Conservation (phyloP, 1,140 invertebrate species). For the Schlechtendalia chinensis region DNA sequence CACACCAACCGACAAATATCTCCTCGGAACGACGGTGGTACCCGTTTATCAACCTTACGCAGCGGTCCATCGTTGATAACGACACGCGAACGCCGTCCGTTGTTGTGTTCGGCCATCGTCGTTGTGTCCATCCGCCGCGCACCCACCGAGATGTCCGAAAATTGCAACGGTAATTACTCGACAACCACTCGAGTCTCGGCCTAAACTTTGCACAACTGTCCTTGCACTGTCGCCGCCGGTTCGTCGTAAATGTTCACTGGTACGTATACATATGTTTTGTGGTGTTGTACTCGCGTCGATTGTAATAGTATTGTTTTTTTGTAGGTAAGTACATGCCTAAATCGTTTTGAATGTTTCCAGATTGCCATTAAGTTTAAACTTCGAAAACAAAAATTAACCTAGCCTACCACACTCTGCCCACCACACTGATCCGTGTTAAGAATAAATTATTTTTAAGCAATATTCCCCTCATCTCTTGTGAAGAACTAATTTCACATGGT, state of each 20-base stretch:
- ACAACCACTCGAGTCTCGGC: not conserved
- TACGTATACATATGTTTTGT: not conserved
- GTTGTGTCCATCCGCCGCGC: not conserved
- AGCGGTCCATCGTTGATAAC: not conserved
- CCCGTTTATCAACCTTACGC: too few species aligned
- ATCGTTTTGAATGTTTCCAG: not conserved
- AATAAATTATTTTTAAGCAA: too few species aligned
- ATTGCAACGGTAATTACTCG: not conserved
- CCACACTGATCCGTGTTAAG: too few species aligned
- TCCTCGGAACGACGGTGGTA: too few species aligned
- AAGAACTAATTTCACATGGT: too few species aligned
- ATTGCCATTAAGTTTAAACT: too few species aligned
- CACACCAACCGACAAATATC: not conserved
- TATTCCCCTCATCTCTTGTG: too few species aligned
- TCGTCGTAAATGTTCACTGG: slow-evolving; percentile 34
- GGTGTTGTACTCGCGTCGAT: too few species aligned
- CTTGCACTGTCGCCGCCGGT: not conserved
- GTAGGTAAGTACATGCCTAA: not conserved
- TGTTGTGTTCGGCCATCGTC: not conserved
- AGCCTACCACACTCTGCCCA: too few species aligned
- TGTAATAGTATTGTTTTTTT: not conserved
- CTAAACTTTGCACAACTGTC: not conserved
- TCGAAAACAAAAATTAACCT: too few species aligned
- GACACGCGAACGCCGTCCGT: not conserved
- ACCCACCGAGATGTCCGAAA: not conserved